Base-by-base conservation (phyloP, 2,888 invertebrate species). In the Copidosoma aretas region DNA sequence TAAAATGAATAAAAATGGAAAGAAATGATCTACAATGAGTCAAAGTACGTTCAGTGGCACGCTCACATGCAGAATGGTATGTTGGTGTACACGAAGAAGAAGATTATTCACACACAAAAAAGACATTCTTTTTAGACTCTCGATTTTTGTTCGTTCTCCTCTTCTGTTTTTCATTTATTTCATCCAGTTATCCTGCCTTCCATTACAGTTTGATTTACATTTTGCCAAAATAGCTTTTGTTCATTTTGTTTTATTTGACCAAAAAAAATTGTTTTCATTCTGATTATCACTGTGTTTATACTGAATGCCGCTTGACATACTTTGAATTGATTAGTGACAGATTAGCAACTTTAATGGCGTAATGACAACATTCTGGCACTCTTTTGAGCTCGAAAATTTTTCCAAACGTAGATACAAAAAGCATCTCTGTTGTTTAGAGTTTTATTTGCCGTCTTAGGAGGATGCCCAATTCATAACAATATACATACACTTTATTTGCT, bases 61-160 rank as follows among this genome's bases (percentile, higher is more conserved):
- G 78, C 77, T 82, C 67, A 68, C 67, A 65, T 66, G 82, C 83
- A 88, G 88, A 88, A 89, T 89, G 89, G 89, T 89, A 89, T 89
- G 89, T 89, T 89, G 89, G 89, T 89, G 89, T 89, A 88, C 87
- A 84, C 86, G 85, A 86, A 84, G 85, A 84, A 85, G 83, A 83
- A 68, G 43, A 46, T 46, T 53, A 67, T 61, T 84, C 80, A 85
- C 85, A 86, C 86, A 85, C 82, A 85, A 61, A 81, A 83, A 83
- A 81, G 82, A 83, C 79, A 78, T 75, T 77, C 70, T 77, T 77
- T 76, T 80, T 78, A 77, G 74, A 80, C 78, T 82, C 77, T 75
- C 78, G 53, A 64, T 79, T 79, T 80, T 78, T 73, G 79, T 60
- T 64, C 60, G 32, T 14, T 61, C 61, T 57, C 49, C 19, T 56